Evolutionary conservation across 2,113 vertebrate species (phyloP).

Genomic region (Oreotragus oreotragus): DNA sequence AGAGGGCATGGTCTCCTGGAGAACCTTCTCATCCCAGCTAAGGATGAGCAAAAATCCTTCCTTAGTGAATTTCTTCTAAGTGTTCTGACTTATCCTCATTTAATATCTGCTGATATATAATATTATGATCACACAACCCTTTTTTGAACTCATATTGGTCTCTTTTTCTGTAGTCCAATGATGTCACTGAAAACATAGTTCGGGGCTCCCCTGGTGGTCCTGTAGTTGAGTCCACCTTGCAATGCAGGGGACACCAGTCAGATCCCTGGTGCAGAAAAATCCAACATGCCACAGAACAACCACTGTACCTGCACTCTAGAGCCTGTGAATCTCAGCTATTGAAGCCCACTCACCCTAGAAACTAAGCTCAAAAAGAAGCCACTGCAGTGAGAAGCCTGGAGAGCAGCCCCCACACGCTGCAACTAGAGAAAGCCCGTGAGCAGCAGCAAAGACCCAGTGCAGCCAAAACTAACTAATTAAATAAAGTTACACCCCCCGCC

Average conservation of each 20-base stretch:
- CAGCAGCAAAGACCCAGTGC: not conserved
- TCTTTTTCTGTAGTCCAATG: not conserved
- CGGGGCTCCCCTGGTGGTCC: not conserved
- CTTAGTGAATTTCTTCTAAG: not conserved
- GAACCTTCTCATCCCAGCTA: not conserved
- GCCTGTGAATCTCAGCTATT: not conserved
- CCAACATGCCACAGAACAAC: not conserved
- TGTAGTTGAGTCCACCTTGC: not conserved
- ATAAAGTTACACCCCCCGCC: accelerated
- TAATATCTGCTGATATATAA: not conserved
- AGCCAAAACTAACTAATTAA: not conserved
- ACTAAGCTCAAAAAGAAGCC: not conserved
- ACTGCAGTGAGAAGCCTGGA: not conserved
- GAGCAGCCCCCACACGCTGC: not conserved
- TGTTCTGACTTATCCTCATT: not conserved
- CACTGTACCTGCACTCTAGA: not conserved
- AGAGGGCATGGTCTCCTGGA: accelerated
- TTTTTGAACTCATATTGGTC: not conserved
- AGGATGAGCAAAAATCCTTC: not conserved
- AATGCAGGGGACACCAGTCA: not conserved
- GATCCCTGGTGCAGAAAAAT: not conserved
- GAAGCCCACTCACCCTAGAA: not conserved
- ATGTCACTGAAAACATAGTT: not conserved
- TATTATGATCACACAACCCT: not conserved
- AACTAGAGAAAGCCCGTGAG: not conserved